These are phyloP conservation scores for Acanthurus leucopareius DNA, from an alignment of 2,797 vertebrate species.

Conservation along the genomic window DNA sequence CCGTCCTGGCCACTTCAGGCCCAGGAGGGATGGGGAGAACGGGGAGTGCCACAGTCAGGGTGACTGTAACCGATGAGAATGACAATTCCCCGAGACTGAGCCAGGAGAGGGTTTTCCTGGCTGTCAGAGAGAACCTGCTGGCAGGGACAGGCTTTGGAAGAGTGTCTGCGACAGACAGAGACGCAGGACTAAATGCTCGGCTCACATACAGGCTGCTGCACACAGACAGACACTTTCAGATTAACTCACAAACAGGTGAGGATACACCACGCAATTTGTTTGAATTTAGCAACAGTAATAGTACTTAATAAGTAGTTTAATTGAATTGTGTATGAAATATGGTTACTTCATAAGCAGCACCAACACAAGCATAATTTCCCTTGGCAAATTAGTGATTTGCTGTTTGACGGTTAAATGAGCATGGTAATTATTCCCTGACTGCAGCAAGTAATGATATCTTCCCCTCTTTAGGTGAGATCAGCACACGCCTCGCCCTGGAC, in stretches of 20 bases:
- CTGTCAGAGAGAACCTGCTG: slow-evolving; percentile 92
- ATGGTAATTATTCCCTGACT: not conserved
- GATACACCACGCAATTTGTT: not conserved
- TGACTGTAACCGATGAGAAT: slow-evolving; percentile 94
- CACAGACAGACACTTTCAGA: slow-evolving; percentile 90
- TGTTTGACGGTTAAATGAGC: slow-evolving; percentile 7
- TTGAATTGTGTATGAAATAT: slow-evolving; percentile 27
- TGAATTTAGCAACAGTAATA: not conserved
- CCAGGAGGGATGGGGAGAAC: slow-evolving; percentile 87
- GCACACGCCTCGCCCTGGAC: slow-evolving; percentile 91
- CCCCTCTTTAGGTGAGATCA: slow-evolving; percentile 91
- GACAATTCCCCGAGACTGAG: slow-evolving; percentile 94
- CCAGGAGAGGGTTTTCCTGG: slow-evolving; percentile 95
- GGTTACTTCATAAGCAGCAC: slow-evolving; percentile 20
- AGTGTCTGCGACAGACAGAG: slow-evolving; percentile 92
- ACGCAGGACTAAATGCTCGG: slow-evolving; percentile 92
- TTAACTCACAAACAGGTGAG: slow-evolving; percentile 95
- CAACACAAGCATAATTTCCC: slow-evolving; percentile 29
- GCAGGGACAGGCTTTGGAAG: slow-evolving; percentile 91
- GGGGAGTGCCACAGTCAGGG: slow-evolving; percentile 91
- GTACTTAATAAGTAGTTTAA: not conserved
- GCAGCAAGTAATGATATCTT: not conserved
- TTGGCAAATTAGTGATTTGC: slow-evolving; percentile 14
- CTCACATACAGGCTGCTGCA: slow-evolving; percentile 92
- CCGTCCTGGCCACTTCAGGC: slow-evolving; percentile 88